phyloP scores from a whole-genome alignment of 2,888 invertebrate genomes.

The Aporophyla lueneburgensis region DNA sequence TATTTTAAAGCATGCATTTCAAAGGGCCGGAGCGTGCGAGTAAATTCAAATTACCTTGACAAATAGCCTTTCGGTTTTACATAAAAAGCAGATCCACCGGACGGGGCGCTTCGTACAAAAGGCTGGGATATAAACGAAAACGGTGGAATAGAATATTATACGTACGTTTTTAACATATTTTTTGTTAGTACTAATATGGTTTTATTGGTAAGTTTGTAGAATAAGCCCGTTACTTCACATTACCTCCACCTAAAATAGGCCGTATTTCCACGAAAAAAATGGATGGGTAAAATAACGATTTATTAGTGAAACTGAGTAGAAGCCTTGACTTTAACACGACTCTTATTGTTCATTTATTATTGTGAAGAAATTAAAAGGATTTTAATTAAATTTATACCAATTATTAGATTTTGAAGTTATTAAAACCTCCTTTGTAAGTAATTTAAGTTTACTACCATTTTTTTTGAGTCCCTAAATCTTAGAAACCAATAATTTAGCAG shows the following conservation, averaged over 20 bases:
- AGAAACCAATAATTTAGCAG: background rate
- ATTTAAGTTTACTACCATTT: background rate
- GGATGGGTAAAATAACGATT: background rate
- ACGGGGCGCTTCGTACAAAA: constrained; percentile 53
- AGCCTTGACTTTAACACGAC: background rate
- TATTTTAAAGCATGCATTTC: constrained; percentile 66
- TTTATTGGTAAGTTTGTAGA: background rate
- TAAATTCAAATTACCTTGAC: constrained; percentile 71
- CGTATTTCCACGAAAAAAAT: background rate
- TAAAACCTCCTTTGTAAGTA: too few relatives aligned
- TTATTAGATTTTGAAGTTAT: background rate
- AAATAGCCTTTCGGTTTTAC: constrained; percentile 69
- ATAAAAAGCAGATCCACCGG: constrained; percentile 66
- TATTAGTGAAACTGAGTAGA: background rate
- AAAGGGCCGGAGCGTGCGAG: constrained; percentile 62
- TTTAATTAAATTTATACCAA: too few relatives aligned
- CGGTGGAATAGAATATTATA: constrained; percentile 42
- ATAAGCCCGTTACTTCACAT: background rate
- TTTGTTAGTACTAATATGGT: background rate
- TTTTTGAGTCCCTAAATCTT: background rate
- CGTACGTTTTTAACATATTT: constrained; percentile 27
- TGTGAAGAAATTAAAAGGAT: too few relatives aligned
- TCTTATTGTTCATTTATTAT: background rate
- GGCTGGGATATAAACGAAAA: constrained; percentile 49
- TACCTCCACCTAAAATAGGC: background rate